Evolutionary conservation across 2,113 vertebrate genomes (phyloP).

Genomic region (Cynopterus brachyotis): DNA sequence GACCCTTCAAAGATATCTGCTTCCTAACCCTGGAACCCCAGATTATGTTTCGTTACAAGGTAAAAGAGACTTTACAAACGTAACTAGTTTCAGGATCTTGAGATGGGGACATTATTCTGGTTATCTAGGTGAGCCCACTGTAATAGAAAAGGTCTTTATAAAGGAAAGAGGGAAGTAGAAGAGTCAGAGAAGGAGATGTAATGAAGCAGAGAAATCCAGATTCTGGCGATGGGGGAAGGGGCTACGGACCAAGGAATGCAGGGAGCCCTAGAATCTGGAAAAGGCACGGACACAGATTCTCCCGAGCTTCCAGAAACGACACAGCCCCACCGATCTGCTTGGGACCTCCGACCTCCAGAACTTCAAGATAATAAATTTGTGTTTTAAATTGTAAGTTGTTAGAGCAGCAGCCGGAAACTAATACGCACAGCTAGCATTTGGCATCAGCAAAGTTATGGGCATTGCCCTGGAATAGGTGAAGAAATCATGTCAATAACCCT

Average conservation of each 20-base stretch:
- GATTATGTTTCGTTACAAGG: background rate
- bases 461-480: background rate
- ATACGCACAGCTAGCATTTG: background rate
- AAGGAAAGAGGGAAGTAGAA: background rate
- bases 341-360: background rate
- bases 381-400: background rate
- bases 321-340: background rate
- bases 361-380: background rate
- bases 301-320: background rate
- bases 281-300: background rate
- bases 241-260: rapidly evolving
- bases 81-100: background rate
- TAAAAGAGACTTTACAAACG: background rate
- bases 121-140: too few species aligned
- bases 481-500: rapidly evolving
- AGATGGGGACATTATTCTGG: background rate
- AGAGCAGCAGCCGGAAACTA: too few species aligned
- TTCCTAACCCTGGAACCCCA: background rate
- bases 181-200: background rate
- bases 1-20: rapidly evolving
- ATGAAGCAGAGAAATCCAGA: background rate
- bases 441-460: background rate
- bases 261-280: background rate
- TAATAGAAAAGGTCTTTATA: background rate
- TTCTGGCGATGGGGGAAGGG: background rate